These are phyloP conservation scores for Meiosimyza platycephala DNA, from an alignment of 2,888 invertebrate genomes.

Conservation along the genomic window DNA sequence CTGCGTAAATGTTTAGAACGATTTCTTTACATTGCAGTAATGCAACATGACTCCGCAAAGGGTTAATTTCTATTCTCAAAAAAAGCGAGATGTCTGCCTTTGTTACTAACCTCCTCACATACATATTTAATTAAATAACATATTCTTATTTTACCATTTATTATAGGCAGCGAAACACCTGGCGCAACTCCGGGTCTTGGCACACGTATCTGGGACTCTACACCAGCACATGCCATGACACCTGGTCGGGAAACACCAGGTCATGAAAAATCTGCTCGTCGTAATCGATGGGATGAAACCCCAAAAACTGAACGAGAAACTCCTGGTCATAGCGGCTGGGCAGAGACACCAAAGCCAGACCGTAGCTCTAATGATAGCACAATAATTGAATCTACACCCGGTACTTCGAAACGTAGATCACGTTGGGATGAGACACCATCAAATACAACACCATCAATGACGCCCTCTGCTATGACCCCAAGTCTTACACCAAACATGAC, in stretches of 20 bases:
- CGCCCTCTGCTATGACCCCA: conserved; percentile 75
- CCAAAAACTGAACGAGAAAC: conserved; percentile 98
- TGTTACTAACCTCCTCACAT: too few relatives aligned
- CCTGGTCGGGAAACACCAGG: conserved; percentile 91
- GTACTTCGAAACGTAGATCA: conserved; percentile 93
- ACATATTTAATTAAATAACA: background rate
- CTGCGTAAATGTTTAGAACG: too few relatives aligned
- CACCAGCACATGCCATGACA: conserved; percentile 91
- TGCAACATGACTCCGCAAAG: too few relatives aligned
- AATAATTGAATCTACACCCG: conserved; percentile 93
- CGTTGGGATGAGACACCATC: conserved; percentile 98
- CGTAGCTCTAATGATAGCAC: conserved; percentile 78
- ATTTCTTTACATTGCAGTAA: too few relatives aligned
- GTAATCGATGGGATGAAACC: conserved; percentile 99
- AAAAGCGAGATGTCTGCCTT: too few relatives aligned
- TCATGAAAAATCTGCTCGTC: conserved; percentile 78
- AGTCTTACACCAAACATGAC: conserved; percentile 79
- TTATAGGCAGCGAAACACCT: conserved; percentile 78
- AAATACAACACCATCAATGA: conserved; percentile 79
- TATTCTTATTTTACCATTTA: background rate
- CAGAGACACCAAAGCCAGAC: conserved; percentile 97
- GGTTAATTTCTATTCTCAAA: too few relatives aligned
- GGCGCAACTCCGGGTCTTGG: conserved; percentile 92
- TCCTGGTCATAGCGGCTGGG: conserved; percentile 98
- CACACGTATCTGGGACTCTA: conserved; percentile 96